Evolutionary conservation across 1,140 invertebrate species (phyloP).

Genomic region (Diprion similis): DNA sequence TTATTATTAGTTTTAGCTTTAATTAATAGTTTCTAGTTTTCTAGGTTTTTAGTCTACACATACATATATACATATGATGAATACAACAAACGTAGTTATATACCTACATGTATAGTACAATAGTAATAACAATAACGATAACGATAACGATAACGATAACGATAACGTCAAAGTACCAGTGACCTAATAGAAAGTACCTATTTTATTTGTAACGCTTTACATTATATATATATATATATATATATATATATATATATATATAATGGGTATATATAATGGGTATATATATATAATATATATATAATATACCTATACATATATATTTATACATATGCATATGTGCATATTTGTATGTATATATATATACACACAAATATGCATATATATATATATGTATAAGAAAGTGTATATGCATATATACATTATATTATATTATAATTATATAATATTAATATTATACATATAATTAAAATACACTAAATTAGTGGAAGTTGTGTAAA

Average conservation of each 20-base stretch:
- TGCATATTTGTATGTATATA: too few species aligned
- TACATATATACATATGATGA: neutral
- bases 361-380: too few species aligned
- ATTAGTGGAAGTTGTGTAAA: constrained; percentile 14
- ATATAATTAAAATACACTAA: constrained; percentile 13
- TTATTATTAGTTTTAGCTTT: neutral
- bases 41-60: neutral
- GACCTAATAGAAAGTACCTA: constrained; percentile 45
- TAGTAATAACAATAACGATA: constrained; percentile 29
- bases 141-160: constrained; percentile 26
- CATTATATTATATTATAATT: neutral
- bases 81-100: neutral
- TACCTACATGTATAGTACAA: neutral
- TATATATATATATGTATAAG: too few species aligned
- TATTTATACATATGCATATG: too few species aligned
- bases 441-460: constrained; percentile 23
- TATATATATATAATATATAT: too few species aligned
- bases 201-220: constrained; percentile 44
- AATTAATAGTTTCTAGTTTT: neutral
- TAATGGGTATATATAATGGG: too few species aligned
- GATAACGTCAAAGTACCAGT: constrained; percentile 36
- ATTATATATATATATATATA: neutral
- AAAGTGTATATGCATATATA: too few species aligned
- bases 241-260: too few species aligned
- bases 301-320: too few species aligned